Percentiles rank a stretch among this genome's conserved stretches.
Evolutionary conservation across 2,888 invertebrate species (phyloP).

Genomic region (Trilocha varians): DNA sequence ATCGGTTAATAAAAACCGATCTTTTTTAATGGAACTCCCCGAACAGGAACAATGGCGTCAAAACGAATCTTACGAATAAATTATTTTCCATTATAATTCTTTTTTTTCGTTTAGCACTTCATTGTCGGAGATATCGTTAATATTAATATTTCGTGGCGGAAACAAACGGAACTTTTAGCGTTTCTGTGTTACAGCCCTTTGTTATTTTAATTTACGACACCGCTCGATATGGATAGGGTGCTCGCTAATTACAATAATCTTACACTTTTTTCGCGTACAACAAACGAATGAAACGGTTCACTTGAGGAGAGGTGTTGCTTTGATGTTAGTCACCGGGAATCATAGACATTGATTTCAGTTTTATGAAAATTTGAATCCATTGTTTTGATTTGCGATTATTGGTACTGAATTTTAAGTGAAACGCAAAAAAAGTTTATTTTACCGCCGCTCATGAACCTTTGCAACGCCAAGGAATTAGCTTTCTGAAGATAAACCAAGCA

Average conservation of each 20-base stretch:
- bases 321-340: no score
- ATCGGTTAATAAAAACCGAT: not conserved
- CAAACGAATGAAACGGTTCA: no score
- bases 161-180: constrained; percentile 62
- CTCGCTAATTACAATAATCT: not conserved
- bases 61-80: constrained; percentile 67
- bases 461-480: no score
- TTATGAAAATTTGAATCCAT: no score
- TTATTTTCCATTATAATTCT: constrained; percentile 29
- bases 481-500: no score
- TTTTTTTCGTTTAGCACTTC: constrained; percentile 56
- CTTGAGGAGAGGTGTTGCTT: no score
- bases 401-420: no score
- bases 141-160: constrained; percentile 71
- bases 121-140: constrained; percentile 69
- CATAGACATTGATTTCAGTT: no score
- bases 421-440: no score
- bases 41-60: constrained; percentile 52
- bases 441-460: no score
- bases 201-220: constrained; percentile 52
- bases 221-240: not conserved
- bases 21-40: not conserved
- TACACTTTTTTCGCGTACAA: not conserved
- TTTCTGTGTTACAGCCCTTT: constrained; percentile 55
- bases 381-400: no score